These are phyloP conservation scores for Standfussiana lucernea DNA, from an alignment of 2,888 invertebrate genomes.

Conservation along the genomic window DNA sequence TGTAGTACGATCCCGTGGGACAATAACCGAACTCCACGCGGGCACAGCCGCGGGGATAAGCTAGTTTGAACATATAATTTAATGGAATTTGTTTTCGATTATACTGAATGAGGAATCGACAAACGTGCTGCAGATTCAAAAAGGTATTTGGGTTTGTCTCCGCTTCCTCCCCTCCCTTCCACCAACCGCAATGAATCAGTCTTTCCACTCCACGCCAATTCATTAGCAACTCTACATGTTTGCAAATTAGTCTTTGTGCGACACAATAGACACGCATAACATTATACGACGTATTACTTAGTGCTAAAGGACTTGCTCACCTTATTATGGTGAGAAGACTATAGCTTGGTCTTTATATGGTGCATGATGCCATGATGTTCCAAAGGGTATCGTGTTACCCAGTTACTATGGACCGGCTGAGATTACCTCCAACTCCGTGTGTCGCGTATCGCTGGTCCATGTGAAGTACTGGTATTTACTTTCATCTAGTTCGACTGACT, in stretches of 20 bases:
- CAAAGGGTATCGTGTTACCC: not conserved
- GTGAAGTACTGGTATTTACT: too few relatives aligned
- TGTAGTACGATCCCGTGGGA: too few relatives aligned
- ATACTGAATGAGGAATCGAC: not conserved
- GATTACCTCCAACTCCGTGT: too few relatives aligned
- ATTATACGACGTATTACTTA: conserved; percentile 33
- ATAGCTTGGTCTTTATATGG: not conserved
- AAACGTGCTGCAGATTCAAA: not conserved
- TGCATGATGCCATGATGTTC: not conserved
- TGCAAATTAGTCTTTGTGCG: conserved; percentile 78
- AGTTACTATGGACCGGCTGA: too few relatives aligned
- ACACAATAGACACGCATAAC: conserved; percentile 65
- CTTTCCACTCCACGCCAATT: conserved; percentile 66
- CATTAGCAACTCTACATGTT: conserved; percentile 74
- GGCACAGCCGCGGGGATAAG: too few relatives aligned
- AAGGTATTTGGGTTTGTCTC: fast-evolving
- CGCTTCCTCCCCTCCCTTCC: conserved; percentile 45
- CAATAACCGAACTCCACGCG: too few relatives aligned
- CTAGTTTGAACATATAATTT: too few relatives aligned
- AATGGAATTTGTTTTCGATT: not conserved
- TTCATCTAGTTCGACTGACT: not conserved
- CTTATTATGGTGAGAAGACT: conserved; percentile 6
- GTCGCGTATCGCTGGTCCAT: too few relatives aligned
- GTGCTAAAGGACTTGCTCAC: conserved; percentile 28
- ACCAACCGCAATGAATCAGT: conserved; percentile 65